Evolutionary conservation across 2,797 vertebrate species (phyloP).

Genomic region (Cryptoblepharus egeriae): DNA sequence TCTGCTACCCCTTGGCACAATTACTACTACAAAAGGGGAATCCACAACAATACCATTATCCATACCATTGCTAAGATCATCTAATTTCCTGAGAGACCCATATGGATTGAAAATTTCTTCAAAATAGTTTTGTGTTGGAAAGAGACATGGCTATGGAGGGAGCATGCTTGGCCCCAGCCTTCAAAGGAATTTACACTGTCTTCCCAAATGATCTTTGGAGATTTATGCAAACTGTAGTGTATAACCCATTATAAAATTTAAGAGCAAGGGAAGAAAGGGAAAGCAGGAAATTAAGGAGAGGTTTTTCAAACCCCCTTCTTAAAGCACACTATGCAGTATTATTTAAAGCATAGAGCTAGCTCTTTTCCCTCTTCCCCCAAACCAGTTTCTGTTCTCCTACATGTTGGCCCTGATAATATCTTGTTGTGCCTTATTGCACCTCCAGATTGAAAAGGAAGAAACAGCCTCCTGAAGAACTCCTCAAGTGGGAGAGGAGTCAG

Average conservation of each 20-base stretch:
- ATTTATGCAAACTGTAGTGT: conserved; percentile 9
- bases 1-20: conserved; percentile 50
- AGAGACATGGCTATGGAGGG: conserved; percentile 32
- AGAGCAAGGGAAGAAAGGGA: neutral
- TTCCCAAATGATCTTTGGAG: conserved; percentile 14
- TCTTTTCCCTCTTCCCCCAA: neutral
- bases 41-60: conserved; percentile 54
- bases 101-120: conserved; percentile 45
- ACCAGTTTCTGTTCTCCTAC: conserved; percentile 54
- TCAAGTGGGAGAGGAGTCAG: conserved; percentile 35
- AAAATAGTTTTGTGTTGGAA: conserved; percentile 25
- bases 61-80: conserved; percentile 65
- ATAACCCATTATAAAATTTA: accelerated
- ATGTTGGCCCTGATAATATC: conserved; percentile 6
- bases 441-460: conserved; percentile 57
- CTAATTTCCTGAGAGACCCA: conserved; percentile 70
- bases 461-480: conserved; percentile 53
- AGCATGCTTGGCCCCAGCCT: conserved; percentile 33
- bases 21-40: conserved; percentile 42
- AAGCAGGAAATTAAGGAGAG: conserved; percentile 13
- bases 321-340: conserved; percentile 37
- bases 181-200: conserved; percentile 13
- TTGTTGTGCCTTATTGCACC: conserved; percentile 63
- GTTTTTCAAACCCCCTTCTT: conserved; percentile 27
- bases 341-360: conserved; percentile 28